Evolutionary conservation across 2,888 invertebrate species (phyloP), one percentile per base, ranked within the genome.

Genomic region (Diogma glabrata): DNA sequence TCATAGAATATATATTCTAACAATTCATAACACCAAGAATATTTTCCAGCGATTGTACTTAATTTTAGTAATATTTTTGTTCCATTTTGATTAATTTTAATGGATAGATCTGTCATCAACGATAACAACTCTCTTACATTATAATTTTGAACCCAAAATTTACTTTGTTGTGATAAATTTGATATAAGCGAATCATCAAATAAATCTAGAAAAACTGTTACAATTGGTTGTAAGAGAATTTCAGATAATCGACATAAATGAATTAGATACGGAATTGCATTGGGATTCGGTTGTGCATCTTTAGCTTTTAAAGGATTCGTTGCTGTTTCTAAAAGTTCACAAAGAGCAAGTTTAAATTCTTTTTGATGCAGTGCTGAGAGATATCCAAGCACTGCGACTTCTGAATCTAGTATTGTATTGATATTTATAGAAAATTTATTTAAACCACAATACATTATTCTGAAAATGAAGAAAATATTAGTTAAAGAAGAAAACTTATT

Each of bases 331-430:
- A 88, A 83, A 56, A 87, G 67, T 57, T 87, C 80, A 1, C 81
- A 69, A 26, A 88, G 69, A 0, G 91, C 88, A 10, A 78, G 77
- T 51, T 84, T 75, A 12, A 94, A 83, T 57, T 87, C 84, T 54
- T 81, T 80, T 52, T 82, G 78, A 65, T 93, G 84, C 48, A 90
- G 87, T 1, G 85, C 84, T 2, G 92, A 89, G 54, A 95, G 78
- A 69, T 93, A 86, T n/a, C 89, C 89, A 12, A 95, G 73, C 61
- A 90, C 90, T 10, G 84, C 85, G 28, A 87, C 84, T 38, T 88
- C 87, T 0, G 82, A 65, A 51, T 70, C 67, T 52, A 71, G 61
- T 14, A 65, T 61, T 53, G 65, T 75, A 0, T 74, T 72, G 52
- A 73, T 72, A 20, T 75, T 72, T 3, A 69, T 64, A 19, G 54